Evolutionary conservation across 2,888 invertebrate genomes (phyloP).

Genomic region (Nezara viridula): DNA sequence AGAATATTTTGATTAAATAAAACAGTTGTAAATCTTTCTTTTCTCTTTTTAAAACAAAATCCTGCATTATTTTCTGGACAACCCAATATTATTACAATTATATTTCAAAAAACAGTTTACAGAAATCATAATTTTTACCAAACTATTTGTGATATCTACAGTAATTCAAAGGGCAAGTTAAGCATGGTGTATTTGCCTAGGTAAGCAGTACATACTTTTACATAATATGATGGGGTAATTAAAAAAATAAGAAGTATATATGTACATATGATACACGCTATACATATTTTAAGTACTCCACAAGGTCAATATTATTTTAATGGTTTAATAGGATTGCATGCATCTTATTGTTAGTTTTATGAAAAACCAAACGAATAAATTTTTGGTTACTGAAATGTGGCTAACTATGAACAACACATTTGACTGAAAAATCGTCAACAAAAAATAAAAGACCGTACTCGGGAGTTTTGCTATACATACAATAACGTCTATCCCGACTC

Average conservation of each 20-base stretch:
- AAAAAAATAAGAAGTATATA: not conserved
- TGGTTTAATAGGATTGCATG: not conserved
- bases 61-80: too few relatives aligned
- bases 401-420: not conserved
- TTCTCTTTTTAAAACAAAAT: too few relatives aligned
- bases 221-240: not conserved
- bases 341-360: not conserved
- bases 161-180: not conserved
- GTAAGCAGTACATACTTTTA: not conserved
- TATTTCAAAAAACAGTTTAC: too few relatives aligned
- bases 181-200: not conserved
- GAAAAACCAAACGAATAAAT: not conserved
- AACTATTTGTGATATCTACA: not conserved
- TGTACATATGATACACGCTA: not conserved
- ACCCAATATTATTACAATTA: too few relatives aligned
- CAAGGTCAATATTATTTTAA: not conserved
- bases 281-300: not conserved
- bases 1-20: too few relatives aligned
- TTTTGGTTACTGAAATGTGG: not conserved
- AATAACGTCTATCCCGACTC: constrained; percentile 65
- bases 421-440: not conserved
- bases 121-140: not conserved
- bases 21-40: too few relatives aligned
- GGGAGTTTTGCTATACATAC: constrained; percentile 64
- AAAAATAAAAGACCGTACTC: not conserved